Conservation (phyloP, 2,113 vertebrate species). For the Neotragus pygmaeus region DNA sequence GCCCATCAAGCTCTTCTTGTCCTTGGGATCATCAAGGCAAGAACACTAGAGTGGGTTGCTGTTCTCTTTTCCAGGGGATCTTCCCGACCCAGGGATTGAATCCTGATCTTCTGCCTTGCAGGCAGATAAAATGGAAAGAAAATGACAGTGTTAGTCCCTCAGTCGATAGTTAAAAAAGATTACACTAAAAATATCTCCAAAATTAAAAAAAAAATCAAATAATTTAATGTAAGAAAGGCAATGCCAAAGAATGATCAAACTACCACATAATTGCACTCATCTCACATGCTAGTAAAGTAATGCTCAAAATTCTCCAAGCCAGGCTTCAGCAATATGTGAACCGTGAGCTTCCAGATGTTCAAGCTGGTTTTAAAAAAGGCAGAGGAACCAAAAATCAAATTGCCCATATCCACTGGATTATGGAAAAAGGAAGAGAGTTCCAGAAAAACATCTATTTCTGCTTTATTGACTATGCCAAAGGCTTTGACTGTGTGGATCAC, state of each 20-base stretch:
- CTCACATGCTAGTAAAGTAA: no score
- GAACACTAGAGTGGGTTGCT: background rate
- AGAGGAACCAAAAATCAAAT: no score
- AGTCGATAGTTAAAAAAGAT: background rate
- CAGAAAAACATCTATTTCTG: no score
- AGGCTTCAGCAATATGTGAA: no score
- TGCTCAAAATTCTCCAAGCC: no score
- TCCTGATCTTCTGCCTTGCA: background rate
- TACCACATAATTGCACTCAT: no score
- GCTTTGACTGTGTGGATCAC: no score
- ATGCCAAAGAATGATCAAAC: no score
- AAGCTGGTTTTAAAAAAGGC: no score
- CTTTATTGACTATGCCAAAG: no score
- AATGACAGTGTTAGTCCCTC: background rate
- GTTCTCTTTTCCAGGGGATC: background rate
- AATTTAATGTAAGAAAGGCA: background rate
- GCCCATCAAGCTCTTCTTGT: background rate
- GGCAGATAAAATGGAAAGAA: background rate
- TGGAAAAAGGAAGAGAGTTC: no score
- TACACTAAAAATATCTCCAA: background rate
- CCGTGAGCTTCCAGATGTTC: no score
- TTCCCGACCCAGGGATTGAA: accelerated
- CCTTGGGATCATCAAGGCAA: background rate
- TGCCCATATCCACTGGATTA: accelerated
- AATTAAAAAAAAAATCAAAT: background rate